Conservation (phyloP, 2,797 vertebrate species). For the Sebastes matsubarae region DNA sequence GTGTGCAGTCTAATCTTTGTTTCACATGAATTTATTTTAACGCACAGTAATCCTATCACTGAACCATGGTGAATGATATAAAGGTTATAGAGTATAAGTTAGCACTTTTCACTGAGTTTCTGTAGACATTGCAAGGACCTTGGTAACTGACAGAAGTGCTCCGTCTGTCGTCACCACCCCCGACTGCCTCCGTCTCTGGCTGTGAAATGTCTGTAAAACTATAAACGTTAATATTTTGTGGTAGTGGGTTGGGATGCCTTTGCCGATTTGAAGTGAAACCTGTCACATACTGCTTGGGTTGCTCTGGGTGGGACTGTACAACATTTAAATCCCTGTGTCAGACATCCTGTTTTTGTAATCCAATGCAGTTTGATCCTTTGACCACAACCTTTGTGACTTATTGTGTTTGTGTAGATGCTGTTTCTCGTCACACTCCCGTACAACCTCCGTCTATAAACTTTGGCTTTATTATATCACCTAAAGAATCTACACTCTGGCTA, state of each 20-base stretch:
- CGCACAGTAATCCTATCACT: background rate
- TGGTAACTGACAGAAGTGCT: background rate
- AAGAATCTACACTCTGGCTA: background rate
- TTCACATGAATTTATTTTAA: background rate
- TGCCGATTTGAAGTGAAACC: slow-evolving; percentile 8
- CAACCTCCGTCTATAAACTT: background rate
- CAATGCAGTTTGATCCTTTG: background rate
- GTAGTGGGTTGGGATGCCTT: slow-evolving; percentile 27
- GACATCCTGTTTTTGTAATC: background rate
- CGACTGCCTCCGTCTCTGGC: background rate
- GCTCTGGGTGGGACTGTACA: slow-evolving; percentile 18
- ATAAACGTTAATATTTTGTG: background rate
- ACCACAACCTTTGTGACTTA: background rate
- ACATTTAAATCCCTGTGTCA: background rate
- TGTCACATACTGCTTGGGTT: background rate
- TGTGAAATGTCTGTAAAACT: background rate
- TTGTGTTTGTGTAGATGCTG: background rate
- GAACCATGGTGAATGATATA: background rate
- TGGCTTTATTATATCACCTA: background rate
- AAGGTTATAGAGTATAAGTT: background rate
- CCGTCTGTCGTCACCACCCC: background rate
- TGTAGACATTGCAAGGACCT: background rate
- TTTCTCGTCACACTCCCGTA: background rate
- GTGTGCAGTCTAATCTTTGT: background rate
- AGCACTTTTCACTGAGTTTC: background rate